Evolutionary conservation across 2,888 invertebrate species (phyloP).

Genomic region (Sarcophaga carnaria): DNA sequence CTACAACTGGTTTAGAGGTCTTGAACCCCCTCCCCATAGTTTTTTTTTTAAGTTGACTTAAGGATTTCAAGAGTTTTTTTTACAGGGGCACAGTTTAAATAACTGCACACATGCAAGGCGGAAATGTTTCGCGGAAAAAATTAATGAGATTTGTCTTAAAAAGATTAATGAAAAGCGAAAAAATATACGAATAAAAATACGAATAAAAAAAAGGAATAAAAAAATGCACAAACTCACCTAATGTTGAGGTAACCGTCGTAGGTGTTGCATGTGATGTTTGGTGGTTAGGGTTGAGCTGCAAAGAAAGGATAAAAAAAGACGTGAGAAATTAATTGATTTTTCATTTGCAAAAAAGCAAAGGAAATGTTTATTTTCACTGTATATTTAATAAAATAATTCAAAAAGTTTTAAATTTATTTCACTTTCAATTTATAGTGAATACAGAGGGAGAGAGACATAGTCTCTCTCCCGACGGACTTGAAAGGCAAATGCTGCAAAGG

Average conservation of each 20-base stretch:
- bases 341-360: not conserved
- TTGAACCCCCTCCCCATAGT: slow-evolving; percentile 64
- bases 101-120: slow-evolving; percentile 39
- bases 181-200: slow-evolving; percentile 15
- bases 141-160: slow-evolving; percentile 24
- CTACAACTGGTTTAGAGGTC: slow-evolving; percentile 66
- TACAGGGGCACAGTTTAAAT: slow-evolving; percentile 11
- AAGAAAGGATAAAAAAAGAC: slow-evolving; percentile 39
- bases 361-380: too few species aligned
- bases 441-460: too few species aligned
- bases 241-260: slow-evolving; percentile 67
- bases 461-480: too few species aligned
- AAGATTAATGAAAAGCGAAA: not conserved
- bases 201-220: slow-evolving; percentile 10
- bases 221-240: slow-evolving; percentile 57
- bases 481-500: too few species aligned
- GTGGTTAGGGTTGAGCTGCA: slow-evolving; percentile 59
- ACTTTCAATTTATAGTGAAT: too few species aligned
- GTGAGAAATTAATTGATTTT: slow-evolving; percentile 38
- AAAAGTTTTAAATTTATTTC: too few species aligned
- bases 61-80: slow-evolving; percentile 56
- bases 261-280: slow-evolving; percentile 60
- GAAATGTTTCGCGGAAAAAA: slow-evolving; percentile 65
- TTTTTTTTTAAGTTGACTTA: slow-evolving; percentile 18
- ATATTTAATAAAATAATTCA: too few species aligned